phyloP scores from a whole-genome alignment of 2,113 vertebrate genomes.

The Pituophis catenifer region DNA sequence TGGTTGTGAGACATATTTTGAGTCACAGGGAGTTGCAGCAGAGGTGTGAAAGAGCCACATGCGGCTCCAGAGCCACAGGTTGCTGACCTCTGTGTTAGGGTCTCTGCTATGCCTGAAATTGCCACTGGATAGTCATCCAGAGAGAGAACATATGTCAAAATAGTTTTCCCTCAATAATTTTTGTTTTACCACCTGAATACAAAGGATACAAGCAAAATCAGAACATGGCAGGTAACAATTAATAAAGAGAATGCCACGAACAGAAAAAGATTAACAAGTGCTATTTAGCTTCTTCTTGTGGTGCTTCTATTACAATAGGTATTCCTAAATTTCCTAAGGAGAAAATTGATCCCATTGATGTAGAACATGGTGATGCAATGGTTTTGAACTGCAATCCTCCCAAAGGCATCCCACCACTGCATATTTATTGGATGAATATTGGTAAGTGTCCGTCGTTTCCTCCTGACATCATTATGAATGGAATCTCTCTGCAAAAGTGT shows the following conservation, averaged over 20 bases:
- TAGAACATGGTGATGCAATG: constrained; percentile 87
- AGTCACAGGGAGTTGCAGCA: too few species aligned
- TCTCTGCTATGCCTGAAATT: neutral
- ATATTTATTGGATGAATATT: constrained; percentile 98
- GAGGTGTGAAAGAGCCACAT: too few species aligned
- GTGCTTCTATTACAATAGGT: constrained; percentile 65
- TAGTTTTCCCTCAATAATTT: neutral
- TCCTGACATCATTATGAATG: neutral
- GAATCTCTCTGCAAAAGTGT: neutral
- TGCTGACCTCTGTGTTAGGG: too few species aligned
- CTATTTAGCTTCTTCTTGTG: neutral
- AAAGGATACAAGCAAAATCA: neutral
- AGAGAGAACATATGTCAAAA: neutral
- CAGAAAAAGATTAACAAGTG: fast-evolving
- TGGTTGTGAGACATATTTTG: too few species aligned
- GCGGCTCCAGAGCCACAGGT: too few species aligned
- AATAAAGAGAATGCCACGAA: neutral
- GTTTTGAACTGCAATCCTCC: constrained; percentile 87
- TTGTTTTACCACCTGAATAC: neutral
- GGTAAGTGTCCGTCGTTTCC: constrained; percentile 69
- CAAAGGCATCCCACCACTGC: constrained; percentile 87
- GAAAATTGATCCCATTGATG: constrained; percentile 83
- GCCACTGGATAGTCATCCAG: too few species aligned
- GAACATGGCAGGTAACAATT: neutral
- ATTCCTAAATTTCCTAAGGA: constrained; percentile 96